These are phyloP conservation scores for Phoeniculus purpureus DNA, from an alignment of 2,797 vertebrate species.

Conservation along the genomic window DNA sequence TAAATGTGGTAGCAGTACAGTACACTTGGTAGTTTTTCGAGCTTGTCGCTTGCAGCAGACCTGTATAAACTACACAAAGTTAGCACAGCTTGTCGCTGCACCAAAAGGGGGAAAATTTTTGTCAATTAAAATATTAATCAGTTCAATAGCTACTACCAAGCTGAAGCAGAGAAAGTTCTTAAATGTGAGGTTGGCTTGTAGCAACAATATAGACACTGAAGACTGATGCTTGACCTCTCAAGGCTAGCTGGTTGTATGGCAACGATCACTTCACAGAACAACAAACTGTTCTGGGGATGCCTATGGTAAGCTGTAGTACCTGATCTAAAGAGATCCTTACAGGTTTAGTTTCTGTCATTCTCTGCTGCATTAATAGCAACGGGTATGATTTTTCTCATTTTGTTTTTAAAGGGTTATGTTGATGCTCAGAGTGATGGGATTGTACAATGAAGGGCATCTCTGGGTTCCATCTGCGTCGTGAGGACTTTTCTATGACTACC, in stretches of 20 bases:
- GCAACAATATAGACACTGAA: neutral
- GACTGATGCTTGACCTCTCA: neutral
- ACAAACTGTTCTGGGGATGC: neutral
- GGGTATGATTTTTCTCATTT: neutral
- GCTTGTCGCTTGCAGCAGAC: neutral
- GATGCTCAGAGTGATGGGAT: neutral
- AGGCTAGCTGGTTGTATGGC: neutral
- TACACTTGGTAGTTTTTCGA: neutral
- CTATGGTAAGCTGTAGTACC: neutral
- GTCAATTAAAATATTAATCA: neutral
- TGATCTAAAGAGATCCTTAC: neutral
- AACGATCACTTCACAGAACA: neutral
- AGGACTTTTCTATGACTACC: neutral
- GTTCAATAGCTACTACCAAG: neutral
- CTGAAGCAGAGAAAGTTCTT: neutral
- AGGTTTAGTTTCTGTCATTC: neutral
- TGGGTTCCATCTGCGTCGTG: neutral
- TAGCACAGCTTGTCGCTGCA: neutral
- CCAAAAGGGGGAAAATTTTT: neutral
- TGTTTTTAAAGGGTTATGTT: neutral
- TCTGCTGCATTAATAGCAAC: neutral
- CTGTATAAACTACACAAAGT: neutral
- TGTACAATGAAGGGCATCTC: neutral
- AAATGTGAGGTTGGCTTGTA: rapidly evolving
- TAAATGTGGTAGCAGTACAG: neutral